Conservation (phyloP, 2,113 vertebrate genomes). For the Cygnus atratus region DNA sequence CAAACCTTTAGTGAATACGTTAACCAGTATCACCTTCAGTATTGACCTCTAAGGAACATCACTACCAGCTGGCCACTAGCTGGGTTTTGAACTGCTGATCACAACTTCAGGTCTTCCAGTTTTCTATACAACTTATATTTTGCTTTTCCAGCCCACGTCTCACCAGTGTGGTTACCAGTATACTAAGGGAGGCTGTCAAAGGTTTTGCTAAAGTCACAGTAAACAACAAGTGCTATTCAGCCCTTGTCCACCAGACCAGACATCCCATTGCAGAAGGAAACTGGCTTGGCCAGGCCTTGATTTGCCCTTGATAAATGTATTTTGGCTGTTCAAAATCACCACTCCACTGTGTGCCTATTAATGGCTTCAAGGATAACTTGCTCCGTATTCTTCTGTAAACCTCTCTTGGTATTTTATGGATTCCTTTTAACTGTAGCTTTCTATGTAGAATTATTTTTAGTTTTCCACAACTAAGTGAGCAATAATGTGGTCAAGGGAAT, state of each 20-base stretch:
- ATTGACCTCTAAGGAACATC: not conserved
- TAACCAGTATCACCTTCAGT: not conserved
- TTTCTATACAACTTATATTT: not conserved
- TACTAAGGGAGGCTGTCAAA: not conserved
- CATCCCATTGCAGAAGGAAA: not conserved
- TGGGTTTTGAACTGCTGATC: not conserved
- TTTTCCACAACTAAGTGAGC: not conserved
- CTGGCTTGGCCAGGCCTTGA: not conserved
- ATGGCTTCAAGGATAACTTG: not conserved
- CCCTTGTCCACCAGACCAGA: not conserved
- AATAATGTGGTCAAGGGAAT: accelerated
- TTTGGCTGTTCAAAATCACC: not conserved
- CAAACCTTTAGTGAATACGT: not conserved
- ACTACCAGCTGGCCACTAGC: not conserved
- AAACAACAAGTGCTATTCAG: not conserved
- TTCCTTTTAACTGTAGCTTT: not conserved
- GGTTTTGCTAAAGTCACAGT: not conserved
- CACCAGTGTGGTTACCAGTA: not conserved
- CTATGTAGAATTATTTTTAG: not conserved
- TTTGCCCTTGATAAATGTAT: not conserved
- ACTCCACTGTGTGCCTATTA: not conserved
- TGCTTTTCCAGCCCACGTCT: not conserved
- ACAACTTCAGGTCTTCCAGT: not conserved
- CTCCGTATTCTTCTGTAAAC: not conserved
- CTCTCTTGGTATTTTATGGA: not conserved